Percentiles rank a stretch among this genome's conserved stretches.
These are phyloP conservation scores for Podotricha telesiphe DNA, from an alignment of 2,888 invertebrate species.

Conservation along the genomic window DNA sequence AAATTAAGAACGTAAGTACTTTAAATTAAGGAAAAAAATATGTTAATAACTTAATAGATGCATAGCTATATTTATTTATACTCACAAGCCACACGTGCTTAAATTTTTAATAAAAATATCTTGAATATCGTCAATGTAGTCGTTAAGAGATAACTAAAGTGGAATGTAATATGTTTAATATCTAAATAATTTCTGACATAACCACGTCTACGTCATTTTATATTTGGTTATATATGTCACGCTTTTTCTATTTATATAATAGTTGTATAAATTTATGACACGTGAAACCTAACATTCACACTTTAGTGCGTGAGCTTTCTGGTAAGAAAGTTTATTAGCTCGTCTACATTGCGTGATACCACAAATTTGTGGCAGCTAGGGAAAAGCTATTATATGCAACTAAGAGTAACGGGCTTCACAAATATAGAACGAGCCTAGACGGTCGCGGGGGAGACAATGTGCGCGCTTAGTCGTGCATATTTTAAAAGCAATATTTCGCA, in stretches of 20 bases:
- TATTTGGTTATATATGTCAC: neutral
- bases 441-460: slow-evolving; percentile 60
- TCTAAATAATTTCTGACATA: slow-evolving; percentile 4
- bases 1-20: too few relatives aligned
- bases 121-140: neutral
- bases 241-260: slow-evolving; percentile 13
- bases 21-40: neutral
- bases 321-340: slow-evolving; percentile 46
- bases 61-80: neutral
- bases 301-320: slow-evolving; percentile 6
- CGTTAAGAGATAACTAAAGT: neutral
- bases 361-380: slow-evolving; percentile 50
- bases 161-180: neutral
- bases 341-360: slow-evolving; percentile 42
- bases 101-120: neutral
- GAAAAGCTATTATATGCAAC: slow-evolving; percentile 22
- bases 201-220: neutral
- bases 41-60: neutral
- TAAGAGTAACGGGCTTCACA: neutral
- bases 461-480: slow-evolving; percentile 76
- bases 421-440: slow-evolving; percentile 35
- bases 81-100: neutral
- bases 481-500: slow-evolving; percentile 79
- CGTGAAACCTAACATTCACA: slow-evolving; percentile 1
- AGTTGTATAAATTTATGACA: neutral